Conservation (phyloP, 92 coral and sea anemone species). For the Porites divaricata region DNA sequence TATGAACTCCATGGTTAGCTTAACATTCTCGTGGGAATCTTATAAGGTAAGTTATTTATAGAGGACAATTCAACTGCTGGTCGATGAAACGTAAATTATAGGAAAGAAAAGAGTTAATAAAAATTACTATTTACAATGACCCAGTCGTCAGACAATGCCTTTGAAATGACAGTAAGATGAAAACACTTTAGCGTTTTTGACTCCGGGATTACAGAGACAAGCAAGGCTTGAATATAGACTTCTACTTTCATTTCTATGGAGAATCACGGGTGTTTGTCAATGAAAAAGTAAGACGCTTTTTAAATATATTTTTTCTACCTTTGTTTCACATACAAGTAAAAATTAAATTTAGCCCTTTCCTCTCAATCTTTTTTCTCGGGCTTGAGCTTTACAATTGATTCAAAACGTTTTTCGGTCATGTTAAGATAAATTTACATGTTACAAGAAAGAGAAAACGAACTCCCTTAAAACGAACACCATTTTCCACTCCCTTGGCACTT, state of each 20-base stretch:
- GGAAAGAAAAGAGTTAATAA: not conserved
- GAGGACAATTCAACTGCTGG: not conserved
- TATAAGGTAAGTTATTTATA: constrained; percentile 38
- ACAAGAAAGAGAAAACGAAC: too few relatives aligned
- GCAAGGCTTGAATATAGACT: not conserved
- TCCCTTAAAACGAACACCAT: too few relatives aligned
- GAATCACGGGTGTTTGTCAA: not conserved
- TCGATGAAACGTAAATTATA: constrained; percentile 11
- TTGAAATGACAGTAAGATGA: not conserved
- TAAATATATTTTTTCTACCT: too few relatives aligned
- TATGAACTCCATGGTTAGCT: constrained; percentile 37
- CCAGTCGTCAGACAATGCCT: constrained; percentile 20
- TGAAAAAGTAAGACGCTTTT: not conserved
- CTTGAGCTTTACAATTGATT: too few relatives aligned
- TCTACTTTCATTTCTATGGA: not conserved
- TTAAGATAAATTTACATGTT: too few relatives aligned
- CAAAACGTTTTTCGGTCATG: too few relatives aligned
- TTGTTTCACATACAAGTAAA: too few relatives aligned
- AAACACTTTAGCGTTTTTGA: not conserved
- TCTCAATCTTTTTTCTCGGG: too few relatives aligned
- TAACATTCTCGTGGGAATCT: constrained; percentile 50
- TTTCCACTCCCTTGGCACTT: not conserved
- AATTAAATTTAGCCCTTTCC: too few relatives aligned
- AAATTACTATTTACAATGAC: constrained; percentile 21
- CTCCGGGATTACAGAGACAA: not conserved